A percentile compares a stretch with the other conserved stretches of the same genome.
Evolutionary conservation across 2,797 vertebrate species (phyloP).

Genomic region (Bradypodion ventrale): DNA sequence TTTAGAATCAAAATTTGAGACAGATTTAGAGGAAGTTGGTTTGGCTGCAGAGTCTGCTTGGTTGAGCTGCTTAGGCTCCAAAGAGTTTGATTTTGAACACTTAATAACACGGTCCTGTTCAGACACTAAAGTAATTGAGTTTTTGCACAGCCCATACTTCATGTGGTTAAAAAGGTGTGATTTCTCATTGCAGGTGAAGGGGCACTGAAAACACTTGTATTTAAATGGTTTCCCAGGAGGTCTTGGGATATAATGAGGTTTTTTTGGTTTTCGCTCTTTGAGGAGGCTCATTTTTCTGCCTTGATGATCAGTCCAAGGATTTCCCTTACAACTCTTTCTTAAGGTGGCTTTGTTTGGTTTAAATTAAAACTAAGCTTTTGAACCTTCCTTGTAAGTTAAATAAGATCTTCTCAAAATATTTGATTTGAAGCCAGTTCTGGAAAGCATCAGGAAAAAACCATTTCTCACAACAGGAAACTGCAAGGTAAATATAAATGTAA

Average conservation of each 20-base stretch:
- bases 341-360: background rate
- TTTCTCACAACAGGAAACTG: constrained; percentile 58
- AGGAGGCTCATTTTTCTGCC: constrained; percentile 81
- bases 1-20: constrained; percentile 63
- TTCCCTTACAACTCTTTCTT: constrained; percentile 3
- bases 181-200: constrained; percentile 98
- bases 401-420: constrained; percentile 47
- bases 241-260: constrained; percentile 96
- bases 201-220: constrained; percentile 99
- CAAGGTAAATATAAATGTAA: constrained; percentile 60
- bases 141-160: constrained; percentile 98
- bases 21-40: constrained; percentile 65
- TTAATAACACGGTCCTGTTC: constrained; percentile 86
- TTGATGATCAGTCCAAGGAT: constrained; percentile 41
- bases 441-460: constrained; percentile 22
- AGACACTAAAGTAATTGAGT: constrained; percentile 92
- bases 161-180: constrained; percentile 99
- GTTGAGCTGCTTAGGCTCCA: constrained; percentile 68
- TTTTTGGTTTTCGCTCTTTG: constrained; percentile 94
- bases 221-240: constrained; percentile 97
- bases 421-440: constrained; percentile 44
- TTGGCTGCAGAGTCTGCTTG: constrained; percentile 66
- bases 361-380: constrained; percentile 39
- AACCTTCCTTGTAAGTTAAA: constrained; percentile 18
- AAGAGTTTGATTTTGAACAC: constrained; percentile 75